These are phyloP conservation scores for Cebus imitator DNA, from an alignment of 2,113 vertebrate genomes.

Conservation along the genomic window DNA sequence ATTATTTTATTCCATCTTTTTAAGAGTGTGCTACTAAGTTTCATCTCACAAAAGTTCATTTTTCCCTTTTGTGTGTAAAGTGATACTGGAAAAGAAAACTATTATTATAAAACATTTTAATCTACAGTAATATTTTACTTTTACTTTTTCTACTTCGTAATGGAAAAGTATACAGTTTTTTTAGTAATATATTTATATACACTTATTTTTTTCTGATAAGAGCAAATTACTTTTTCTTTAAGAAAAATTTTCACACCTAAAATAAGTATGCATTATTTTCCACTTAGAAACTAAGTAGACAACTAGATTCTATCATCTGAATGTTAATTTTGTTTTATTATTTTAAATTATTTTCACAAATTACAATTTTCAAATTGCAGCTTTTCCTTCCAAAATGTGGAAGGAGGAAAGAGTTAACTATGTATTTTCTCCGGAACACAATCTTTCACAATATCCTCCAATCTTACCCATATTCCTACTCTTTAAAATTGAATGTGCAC, in stretches of 20 bases:
- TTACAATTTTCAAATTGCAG: slow-evolving; percentile 26
- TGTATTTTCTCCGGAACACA: neutral
- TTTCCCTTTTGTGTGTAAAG: neutral
- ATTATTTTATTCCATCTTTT: neutral
- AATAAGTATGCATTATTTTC: slow-evolving; percentile 52
- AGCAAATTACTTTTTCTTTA: slow-evolving; percentile 35
- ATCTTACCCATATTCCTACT: neutral
- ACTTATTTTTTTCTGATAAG: slow-evolving; percentile 24
- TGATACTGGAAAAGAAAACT: slow-evolving; percentile 2
- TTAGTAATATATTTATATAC: slow-evolving; percentile 23
- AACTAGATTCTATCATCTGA: slow-evolving; percentile 34
- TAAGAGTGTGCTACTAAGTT: neutral
- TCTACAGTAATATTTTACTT: neutral
- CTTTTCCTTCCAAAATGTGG: neutral
- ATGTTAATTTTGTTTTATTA: slow-evolving; percentile 50
- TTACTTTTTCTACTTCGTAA: neutral
- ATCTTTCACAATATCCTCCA: neutral
- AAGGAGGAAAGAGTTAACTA: slow-evolving; percentile 17
- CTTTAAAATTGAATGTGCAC: neutral
- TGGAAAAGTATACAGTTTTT: slow-evolving; percentile 7
- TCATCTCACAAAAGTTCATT: slow-evolving; percentile 23
- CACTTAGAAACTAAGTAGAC: slow-evolving; percentile 2
- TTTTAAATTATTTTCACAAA: slow-evolving; percentile 50
- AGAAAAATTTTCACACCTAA: slow-evolving; percentile 41
- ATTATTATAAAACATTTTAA: neutral